phyloP scores from a whole-genome alignment of 2,797 vertebrate species.

The Argyrosomus regius region DNA sequence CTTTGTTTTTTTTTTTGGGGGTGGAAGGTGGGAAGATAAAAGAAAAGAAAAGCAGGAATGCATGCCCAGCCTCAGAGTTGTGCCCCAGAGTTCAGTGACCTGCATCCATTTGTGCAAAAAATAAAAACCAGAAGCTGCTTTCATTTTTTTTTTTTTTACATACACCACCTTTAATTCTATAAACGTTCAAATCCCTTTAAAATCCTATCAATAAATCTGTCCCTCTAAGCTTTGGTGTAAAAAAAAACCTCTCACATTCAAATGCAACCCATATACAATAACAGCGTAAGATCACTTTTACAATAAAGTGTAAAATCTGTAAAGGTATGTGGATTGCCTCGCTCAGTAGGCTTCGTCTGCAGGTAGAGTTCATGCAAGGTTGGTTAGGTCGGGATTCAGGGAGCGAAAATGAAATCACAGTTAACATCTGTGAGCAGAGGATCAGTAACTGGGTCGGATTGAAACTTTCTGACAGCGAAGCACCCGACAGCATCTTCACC shows the following conservation, averaged over 20 bases:
- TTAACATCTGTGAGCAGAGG: constrained; percentile 18
- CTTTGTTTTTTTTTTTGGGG: constrained; percentile 13
- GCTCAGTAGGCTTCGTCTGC: constrained; percentile 20
- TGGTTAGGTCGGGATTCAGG: constrained; percentile 15
- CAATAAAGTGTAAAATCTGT: constrained; percentile 45
- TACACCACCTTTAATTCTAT: constrained; percentile 42
- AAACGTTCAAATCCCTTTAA: constrained; percentile 39
- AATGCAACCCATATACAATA: constrained; percentile 36
- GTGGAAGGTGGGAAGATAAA: constrained; percentile 27
- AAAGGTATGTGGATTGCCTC: constrained; percentile 21
- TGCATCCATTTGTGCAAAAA: constrained; percentile 77
- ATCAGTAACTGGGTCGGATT: constrained; percentile 17
- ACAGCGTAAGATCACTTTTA: constrained; percentile 30
- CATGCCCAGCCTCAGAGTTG: constrained; percentile 40
- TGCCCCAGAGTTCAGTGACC: constrained; percentile 46
- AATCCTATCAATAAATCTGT: constrained; percentile 36
- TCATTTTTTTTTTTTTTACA: constrained; percentile 21
- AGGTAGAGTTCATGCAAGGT: constrained; percentile 40
- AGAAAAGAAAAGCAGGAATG: constrained; percentile 41
- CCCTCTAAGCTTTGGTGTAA: constrained; percentile 77
- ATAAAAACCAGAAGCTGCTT: constrained; percentile 42
- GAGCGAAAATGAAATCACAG: constrained; percentile 29
- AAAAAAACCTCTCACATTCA: constrained; percentile 66
- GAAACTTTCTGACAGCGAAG: constrained; percentile 1
- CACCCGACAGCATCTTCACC: constrained; percentile 6